phyloP scores from a whole-genome alignment of 2,888 invertebrate genomes.

The Agrochola macilenta region DNA sequence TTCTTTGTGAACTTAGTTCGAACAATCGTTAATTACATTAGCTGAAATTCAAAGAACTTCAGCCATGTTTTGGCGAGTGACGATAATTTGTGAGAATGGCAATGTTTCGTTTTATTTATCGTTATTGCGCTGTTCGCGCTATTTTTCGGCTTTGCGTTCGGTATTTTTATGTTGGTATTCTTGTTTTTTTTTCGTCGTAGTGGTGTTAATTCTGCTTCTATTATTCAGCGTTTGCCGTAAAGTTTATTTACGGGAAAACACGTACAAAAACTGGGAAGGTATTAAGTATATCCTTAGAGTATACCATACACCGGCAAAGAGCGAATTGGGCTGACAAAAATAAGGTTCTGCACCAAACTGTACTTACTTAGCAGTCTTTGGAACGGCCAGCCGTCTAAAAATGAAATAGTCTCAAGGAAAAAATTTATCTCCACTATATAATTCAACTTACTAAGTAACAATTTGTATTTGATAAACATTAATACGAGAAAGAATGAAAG shows the following conservation, averaged over 20 bases:
- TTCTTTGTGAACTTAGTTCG: conserved; percentile 66
- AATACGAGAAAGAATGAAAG: no score
- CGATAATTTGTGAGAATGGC: conserved; percentile 49
- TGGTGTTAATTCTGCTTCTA: background rate
- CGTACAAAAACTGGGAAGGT: background rate
- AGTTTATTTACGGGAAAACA: conserved; percentile 1
- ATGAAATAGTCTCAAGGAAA: no score
- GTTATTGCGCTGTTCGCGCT: conserved; percentile 19
- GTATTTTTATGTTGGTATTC: background rate
- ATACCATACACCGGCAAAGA: no score
- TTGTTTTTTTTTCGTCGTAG: conserved; percentile 7
- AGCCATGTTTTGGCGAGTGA: conserved; percentile 57
- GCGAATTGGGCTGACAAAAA: no score
- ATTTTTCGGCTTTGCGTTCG: background rate
- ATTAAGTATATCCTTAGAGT: no score
- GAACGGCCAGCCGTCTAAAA: no score
- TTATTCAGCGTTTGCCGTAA: background rate
- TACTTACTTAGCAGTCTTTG: no score
- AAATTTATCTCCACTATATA: no score
- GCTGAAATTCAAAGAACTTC: conserved; percentile 59
- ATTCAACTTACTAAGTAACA: no score
- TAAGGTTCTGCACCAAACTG: no score
- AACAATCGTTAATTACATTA: conserved; percentile 74
- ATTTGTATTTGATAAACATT: no score
- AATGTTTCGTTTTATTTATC: conserved; percentile 50